phyloP scores from a whole-genome alignment of 37 sponge, comb jelly and placozoan genomes.

The Ephydatia muelleri region DNA sequence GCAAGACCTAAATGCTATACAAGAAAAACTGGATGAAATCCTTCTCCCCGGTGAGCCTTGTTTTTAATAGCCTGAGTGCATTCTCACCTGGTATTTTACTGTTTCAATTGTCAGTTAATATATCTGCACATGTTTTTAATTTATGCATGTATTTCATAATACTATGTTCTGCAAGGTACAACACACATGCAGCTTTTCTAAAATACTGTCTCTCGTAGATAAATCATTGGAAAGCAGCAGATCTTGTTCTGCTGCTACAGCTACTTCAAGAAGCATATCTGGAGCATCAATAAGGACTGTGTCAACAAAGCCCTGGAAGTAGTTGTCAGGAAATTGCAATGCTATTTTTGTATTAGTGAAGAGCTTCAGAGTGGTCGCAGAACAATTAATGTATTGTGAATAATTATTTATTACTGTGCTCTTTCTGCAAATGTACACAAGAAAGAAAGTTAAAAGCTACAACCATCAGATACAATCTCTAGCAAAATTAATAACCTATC shows the following conservation, averaged over 20 bases:
- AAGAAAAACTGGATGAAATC: constrained; percentile 58
- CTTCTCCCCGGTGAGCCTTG: constrained; percentile 41
- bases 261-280: neutral
- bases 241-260: neutral
- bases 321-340: neutral
- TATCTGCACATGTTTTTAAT: no score
- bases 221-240: neutral
- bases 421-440: no score
- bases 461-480: no score
- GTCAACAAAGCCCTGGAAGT: neutral
- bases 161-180: no score
- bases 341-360: neutral
- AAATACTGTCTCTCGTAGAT: neutral
- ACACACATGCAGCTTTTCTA: neutral
- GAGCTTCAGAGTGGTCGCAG: neutral
- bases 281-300: neutral
- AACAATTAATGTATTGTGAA: no score
- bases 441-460: no score
- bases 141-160: no score
- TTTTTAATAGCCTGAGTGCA: no score
- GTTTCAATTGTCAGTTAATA: no score
- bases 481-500: no score
- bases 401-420: no score
- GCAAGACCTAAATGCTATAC: constrained; percentile 58
- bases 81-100: no score